Evolutionary conservation across 1,140 invertebrate genomes (phyloP).

Genomic region (Hormaphis cornu): DNA sequence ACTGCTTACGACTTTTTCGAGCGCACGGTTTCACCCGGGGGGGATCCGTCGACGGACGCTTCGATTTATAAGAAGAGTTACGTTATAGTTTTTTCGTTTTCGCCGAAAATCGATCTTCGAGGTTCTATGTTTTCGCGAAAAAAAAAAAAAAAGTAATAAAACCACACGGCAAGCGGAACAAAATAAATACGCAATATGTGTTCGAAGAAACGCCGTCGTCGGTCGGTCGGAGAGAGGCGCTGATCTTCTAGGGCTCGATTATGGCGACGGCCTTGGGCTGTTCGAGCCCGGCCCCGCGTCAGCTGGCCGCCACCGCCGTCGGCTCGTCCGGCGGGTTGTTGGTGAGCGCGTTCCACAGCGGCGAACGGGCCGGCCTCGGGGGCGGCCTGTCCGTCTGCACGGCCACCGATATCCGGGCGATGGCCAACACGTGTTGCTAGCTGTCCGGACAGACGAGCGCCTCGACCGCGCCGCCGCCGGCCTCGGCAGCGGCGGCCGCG

Average conservation of each 20-base stretch:
- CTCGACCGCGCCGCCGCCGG: neutral
- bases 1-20: too few relatives aligned
- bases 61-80: too few relatives aligned
- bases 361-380: conserved; percentile 8
- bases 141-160: too few relatives aligned
- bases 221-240: neutral
- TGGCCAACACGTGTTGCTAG: conserved; percentile 27
- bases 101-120: too few relatives aligned
- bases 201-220: too few relatives aligned
- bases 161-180: too few relatives aligned
- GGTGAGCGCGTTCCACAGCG: conserved; percentile 19
- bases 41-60: too few relatives aligned
- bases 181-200: too few relatives aligned
- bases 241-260: neutral
- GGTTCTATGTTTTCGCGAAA: too few relatives aligned
- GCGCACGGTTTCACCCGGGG: too few relatives aligned
- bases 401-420: conserved; percentile 30
- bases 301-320: neutral
- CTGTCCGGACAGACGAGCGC: conserved; percentile 24
- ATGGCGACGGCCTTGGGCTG: conserved; percentile 11
- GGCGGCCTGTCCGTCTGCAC: conserved; percentile 26
- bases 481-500: too few relatives aligned
- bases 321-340: conserved; percentile 23
- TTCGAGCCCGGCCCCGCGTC: neutral
- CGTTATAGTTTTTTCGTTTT: too few relatives aligned